Evolutionary conservation across 2,797 vertebrate species (phyloP), one percentile per base, ranked within the genome.

Genomic region (Prionace glauca): DNA sequence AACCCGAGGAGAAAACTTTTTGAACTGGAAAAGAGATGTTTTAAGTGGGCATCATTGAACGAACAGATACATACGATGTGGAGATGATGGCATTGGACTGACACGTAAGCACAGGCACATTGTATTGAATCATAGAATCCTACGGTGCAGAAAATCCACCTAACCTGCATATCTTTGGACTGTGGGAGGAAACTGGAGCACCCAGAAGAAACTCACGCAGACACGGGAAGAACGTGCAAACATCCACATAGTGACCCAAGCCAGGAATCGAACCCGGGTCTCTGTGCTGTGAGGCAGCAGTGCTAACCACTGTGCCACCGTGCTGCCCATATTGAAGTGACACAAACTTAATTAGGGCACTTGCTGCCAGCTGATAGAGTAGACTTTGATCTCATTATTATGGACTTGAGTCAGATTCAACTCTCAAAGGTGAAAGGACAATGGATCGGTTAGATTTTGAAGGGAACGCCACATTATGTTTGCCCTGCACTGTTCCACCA

Each of bases 1-100:
- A 0, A 69, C 0, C 14, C 97, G 97, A 41, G 96, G 95, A 95
- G 79, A 96, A 50, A 41, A 95, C 96, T 97, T 97, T 96, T 97
- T 97, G 67, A 67, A 91, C 95, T 97, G 94, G 84, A 95, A 95
- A 71, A 95, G 18, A 92, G 69, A 92, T 36, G 22, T 69, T 69
- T 88, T 62, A 67, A 36, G 50, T 7, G 8, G n/a, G 67, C 3
- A 22, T 92, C 11, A 24, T 24, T 92, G 32, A 9, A 69, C 14
- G 3, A n/a, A n/a, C 62, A 69, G 90, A 67, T n/a, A 36, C 5
- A 67, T 56, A 56, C 4, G 50, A 56, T 56, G 50, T 56, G 50
- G 50, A 56, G 50, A 56, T 56, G 50, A 2, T 56, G 50, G 50
- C 50, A 7, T 56, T 56, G 50, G 50, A 56, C 50, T 56, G 50